Base-by-base conservation (phyloP, 2,888 invertebrate species). In the Megamerina dolium region DNA sequence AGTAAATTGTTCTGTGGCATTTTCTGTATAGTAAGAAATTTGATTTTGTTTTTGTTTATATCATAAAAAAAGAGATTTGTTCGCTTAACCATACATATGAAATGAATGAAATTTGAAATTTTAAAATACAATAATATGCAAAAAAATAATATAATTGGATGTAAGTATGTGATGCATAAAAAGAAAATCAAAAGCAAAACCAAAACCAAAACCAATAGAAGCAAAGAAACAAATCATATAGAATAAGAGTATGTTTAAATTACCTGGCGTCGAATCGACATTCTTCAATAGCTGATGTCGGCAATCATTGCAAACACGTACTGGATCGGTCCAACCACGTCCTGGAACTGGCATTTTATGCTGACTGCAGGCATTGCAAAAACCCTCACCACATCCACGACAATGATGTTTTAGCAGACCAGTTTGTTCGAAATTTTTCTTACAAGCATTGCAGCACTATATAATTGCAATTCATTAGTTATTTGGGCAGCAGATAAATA, bases 351-450 rank as follows among this genome's bases (percentile, higher is more conserved):
- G 77, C 57, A 79, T 75, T 40, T 74, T 74, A 41, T 77, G 75
- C n/a, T 77, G 75, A 3, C 85, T 84, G 61, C 88, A 89, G 5
- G 64, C 63, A 50, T 82, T 79, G 64, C 88, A 89, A 59, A 87
- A 87, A 1, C 87, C 88, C 62, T 85, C 80, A 1, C 87, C 87
- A 66, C 88, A 88, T 0, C 81, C 75, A 38, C 87, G 79, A 59
- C 87, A 87, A 59, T 87, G 87, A 60, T 85, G 86, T 55, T 83
- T 85, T 14, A 75, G 74, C 17, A 77, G 73, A 18, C 77, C 77
- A 29, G 73, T 73, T 37, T 70, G 63, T 38, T 74, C 72, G 58
- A 85, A 83, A 35, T 70, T 66, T 39, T 65, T 72, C 55, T 78
- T 75, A 64, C 87, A 88, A 37, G 77, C 75, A 54, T 75, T 70